Percentiles rank a stretch among this genome's conserved stretches.
Conservation (phyloP, 2,888 invertebrate genomes). For the Xanthostigma xanthostigma region DNA sequence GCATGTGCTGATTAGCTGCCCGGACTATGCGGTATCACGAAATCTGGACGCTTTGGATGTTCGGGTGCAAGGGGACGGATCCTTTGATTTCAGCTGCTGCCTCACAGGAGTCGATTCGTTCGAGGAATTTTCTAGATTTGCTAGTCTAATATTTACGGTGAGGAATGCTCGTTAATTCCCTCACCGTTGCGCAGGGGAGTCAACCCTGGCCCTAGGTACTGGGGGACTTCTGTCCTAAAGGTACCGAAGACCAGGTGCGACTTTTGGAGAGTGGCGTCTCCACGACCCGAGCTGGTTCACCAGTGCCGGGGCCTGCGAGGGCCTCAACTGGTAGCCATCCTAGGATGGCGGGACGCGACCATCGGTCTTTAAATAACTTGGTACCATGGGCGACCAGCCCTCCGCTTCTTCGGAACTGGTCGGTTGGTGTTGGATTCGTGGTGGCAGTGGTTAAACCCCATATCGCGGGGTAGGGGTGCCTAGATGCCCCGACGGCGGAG, state of each 20-base stretch:
- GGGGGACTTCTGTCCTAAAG: too few relatives aligned
- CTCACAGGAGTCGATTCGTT: background rate
- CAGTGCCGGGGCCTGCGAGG: too few relatives aligned
- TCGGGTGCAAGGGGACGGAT: background rate
- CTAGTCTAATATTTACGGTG: background rate
- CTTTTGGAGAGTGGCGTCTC: too few relatives aligned
- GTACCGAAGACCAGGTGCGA: too few relatives aligned
- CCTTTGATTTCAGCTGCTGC: background rate
- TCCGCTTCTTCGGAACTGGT: too few relatives aligned
- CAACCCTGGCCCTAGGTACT: background rate
- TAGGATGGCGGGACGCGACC: too few relatives aligned
- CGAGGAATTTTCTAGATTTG: background rate
- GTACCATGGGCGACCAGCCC: too few relatives aligned
- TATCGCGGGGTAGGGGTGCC: background rate
- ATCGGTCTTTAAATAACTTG: too few relatives aligned
- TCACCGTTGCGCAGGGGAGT: background rate
- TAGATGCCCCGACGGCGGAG: background rate
- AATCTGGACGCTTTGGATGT: background rate
- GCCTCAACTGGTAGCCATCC: too few relatives aligned
- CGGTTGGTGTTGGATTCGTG: background rate
- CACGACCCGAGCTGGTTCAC: too few relatives aligned
- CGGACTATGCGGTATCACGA: background rate
- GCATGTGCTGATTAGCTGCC: background rate
- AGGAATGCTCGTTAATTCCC: background rate
- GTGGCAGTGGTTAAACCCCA: background rate